Conservation (phyloP, 2,113 vertebrate species). For the Helogale parvula region DNA sequence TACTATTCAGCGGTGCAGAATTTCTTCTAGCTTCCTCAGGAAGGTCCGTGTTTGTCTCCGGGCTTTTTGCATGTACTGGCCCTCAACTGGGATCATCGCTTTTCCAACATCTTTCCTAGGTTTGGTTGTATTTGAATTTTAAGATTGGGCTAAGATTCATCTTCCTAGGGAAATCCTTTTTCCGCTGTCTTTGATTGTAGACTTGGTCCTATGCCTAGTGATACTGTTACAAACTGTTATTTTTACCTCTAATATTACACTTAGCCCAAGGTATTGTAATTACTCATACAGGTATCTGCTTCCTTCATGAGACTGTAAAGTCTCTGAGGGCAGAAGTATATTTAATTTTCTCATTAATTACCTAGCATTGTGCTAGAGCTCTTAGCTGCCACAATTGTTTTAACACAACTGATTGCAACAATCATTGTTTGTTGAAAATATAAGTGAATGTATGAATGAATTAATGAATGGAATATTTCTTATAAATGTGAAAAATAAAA, state of each 20-base stretch:
- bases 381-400: background rate
- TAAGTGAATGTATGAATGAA: background rate
- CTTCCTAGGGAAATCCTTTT: background rate
- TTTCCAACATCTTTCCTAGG: background rate
- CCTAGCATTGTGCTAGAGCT: background rate
- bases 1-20: background rate
- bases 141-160: background rate
- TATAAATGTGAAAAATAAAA: background rate
- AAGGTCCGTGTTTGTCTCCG: background rate
- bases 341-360: slow-evolving; percentile 30
- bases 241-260: background rate
- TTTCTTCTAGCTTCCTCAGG: background rate
- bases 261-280: background rate
- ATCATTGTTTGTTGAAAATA: background rate
- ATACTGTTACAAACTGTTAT: background rate
- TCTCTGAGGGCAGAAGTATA: background rate
- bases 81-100: background rate
- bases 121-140: slow-evolving; percentile 32
- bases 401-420: background rate
- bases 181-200: background rate
- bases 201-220: background rate
- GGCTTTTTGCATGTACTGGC: background rate
- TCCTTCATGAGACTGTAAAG: background rate
- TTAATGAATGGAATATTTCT: background rate
- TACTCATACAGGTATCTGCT: background rate